Conservation (phyloP, 1,140 invertebrate species). For the Gonatopus flavifemur region DNA sequence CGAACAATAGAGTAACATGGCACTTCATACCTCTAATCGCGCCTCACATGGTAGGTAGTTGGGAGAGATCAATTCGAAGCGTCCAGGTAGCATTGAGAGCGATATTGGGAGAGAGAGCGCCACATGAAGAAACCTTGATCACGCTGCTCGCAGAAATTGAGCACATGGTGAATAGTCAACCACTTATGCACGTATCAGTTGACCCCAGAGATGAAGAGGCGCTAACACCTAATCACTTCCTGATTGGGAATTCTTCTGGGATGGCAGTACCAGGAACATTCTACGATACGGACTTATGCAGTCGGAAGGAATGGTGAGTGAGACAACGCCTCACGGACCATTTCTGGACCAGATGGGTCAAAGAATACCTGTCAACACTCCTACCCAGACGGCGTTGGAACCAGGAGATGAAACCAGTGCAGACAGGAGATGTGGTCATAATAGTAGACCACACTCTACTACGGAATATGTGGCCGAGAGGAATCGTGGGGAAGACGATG, state of each 20-base stretch:
- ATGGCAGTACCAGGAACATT: slow-evolving; percentile 19
- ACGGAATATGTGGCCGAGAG: slow-evolving; percentile 25
- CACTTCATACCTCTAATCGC: slow-evolving; percentile 4
- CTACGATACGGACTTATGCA: slow-evolving; percentile 20
- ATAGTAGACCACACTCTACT: slow-evolving; percentile 24
- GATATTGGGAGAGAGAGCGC: neutral
- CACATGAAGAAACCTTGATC: neutral
- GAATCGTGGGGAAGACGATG: neutral
- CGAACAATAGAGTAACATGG: slow-evolving; percentile 1
- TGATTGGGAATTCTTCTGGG: slow-evolving; percentile 11
- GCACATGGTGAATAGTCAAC: slow-evolving; percentile 3
- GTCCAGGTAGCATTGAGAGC: neutral
- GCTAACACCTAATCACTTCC: slow-evolving; percentile 41
- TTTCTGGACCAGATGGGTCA: slow-evolving; percentile 30
- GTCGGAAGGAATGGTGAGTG: slow-evolving; percentile 13
- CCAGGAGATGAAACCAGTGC: slow-evolving; percentile 9
- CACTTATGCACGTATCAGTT: slow-evolving; percentile 30
- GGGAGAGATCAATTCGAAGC: slow-evolving; percentile 4
- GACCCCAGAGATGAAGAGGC: slow-evolving; percentile 24
- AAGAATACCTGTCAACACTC: slow-evolving; percentile 29
- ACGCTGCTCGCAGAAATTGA: slow-evolving; percentile 1
- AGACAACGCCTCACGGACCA: slow-evolving; percentile 20
- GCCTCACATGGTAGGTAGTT: slow-evolving; percentile 9
- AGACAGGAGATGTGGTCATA: slow-evolving; percentile 31
- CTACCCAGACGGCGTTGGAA: slow-evolving; percentile 29